Evolutionary conservation across 2,888 invertebrate species (phyloP).

Genomic region (Stenolophus ochropezus): DNA sequence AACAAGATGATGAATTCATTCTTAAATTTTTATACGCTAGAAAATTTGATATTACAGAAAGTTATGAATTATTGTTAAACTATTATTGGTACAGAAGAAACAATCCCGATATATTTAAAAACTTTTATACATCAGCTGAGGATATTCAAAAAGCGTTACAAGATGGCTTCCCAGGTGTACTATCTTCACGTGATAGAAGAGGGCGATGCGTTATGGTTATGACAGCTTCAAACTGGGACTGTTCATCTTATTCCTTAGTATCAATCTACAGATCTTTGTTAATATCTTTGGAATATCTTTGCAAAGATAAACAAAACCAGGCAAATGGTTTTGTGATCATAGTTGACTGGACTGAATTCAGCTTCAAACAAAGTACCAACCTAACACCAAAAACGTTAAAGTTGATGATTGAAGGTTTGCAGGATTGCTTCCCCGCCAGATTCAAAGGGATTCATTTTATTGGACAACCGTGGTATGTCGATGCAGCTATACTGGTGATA

Average conservation of each 20-base stretch:
- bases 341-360: constrained; percentile 93
- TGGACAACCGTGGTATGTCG: constrained; percentile 92
- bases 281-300: constrained; percentile 85
- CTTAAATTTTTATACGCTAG: constrained; percentile 84
- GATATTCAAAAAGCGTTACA: constrained; percentile 86
- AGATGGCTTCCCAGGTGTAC: constrained; percentile 89
- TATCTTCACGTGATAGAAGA: constrained; percentile 86
- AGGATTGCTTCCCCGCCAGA: constrained; percentile 91
- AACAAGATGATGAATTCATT: constrained; percentile 77
- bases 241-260: constrained; percentile 82
- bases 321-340: constrained; percentile 90
- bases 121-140: constrained; percentile 78
- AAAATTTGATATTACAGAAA: constrained; percentile 83
- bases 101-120: constrained; percentile 81
- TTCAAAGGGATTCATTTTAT: constrained; percentile 93
- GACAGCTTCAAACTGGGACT: constrained; percentile 87
- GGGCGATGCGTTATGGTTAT: constrained; percentile 86
- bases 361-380: constrained; percentile 87
- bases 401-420: constrained; percentile 89
- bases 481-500: constrained; percentile 86
- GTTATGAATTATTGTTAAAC: constrained; percentile 81
- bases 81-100: constrained; percentile 82
- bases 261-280: constrained; percentile 87
- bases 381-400: constrained; percentile 86
- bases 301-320: constrained; percentile 85